phyloP scores from a whole-genome alignment of 2,113 vertebrate species.

The Anhinga rufa region DNA sequence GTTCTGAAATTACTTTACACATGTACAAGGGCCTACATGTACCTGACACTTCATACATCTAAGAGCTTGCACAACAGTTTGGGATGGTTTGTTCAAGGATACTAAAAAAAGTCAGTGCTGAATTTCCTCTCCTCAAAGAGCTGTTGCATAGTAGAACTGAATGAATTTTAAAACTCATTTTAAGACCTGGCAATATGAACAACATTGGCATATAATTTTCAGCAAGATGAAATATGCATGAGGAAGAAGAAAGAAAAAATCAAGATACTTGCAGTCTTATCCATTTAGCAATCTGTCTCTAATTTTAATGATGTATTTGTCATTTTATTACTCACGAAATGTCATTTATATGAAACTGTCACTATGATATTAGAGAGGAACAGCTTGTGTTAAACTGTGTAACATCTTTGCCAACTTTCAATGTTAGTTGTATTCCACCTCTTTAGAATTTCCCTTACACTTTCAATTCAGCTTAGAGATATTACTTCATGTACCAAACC shows the following conservation, averaged over 20 bases:
- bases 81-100: not conserved
- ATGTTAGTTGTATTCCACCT: not conserved
- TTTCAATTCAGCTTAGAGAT: not conserved
- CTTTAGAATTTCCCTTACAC: constrained; percentile 1
- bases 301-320: constrained; percentile 65
- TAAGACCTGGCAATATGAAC: constrained; percentile 26
- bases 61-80: not conserved
- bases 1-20: not conserved
- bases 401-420: constrained; percentile 9
- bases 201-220: constrained; percentile 37
- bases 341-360: constrained; percentile 57
- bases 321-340: constrained; percentile 58
- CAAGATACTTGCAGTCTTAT: constrained; percentile 42
- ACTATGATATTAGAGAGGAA: constrained; percentile 51
- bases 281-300: constrained; percentile 59
- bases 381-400: constrained; percentile 54
- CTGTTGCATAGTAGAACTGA: not conserved
- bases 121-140: not conserved
- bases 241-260: constrained; percentile 25
- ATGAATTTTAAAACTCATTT: constrained; percentile 36
- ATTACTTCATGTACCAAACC: not conserved
- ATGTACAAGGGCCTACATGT: not conserved
- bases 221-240: constrained; percentile 36
- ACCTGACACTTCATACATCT: not conserved
- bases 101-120: not conserved